A percentile compares a stretch with the other conserved stretches of the same genome.
Conservation (phyloP, 2,797 vertebrate species). For the Halcyon badia region DNA sequence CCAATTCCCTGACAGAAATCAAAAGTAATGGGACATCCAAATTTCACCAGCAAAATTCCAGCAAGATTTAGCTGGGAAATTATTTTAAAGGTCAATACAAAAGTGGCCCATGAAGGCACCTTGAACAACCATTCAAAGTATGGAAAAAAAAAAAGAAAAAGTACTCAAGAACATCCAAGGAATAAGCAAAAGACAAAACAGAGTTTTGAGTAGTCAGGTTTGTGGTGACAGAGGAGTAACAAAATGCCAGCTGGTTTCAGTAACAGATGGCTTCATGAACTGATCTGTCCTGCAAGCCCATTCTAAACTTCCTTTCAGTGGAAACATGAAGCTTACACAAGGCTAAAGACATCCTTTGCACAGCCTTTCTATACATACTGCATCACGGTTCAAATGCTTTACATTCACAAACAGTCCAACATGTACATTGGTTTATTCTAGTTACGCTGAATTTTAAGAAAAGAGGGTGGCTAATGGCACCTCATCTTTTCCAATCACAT, state of each 20-base stretch:
- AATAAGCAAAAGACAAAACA: slow-evolving; percentile 23
- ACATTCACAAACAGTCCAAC: not conserved
- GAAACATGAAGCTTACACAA: slow-evolving; percentile 40
- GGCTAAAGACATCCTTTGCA: not conserved
- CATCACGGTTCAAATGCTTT: not conserved
- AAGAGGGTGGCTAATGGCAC: not conserved
- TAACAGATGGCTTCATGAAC: slow-evolving; percentile 56
- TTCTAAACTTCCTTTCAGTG: slow-evolving; percentile 49
- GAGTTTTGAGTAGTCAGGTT: slow-evolving; percentile 10
- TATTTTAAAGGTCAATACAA: slow-evolving; percentile 36
- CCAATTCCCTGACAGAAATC: not conserved
- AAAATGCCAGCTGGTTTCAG: slow-evolving; percentile 60
- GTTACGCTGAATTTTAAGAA: slow-evolving; percentile 5
- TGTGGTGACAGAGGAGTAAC: slow-evolving; percentile 33
- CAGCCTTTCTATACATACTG: not conserved
- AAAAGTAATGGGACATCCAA: slow-evolving; percentile 32
- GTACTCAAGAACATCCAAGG: slow-evolving; percentile 6
- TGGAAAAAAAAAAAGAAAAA: not conserved
- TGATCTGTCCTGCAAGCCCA: slow-evolving; percentile 32
- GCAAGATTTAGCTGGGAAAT: not conserved
- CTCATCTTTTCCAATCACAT: not conserved
- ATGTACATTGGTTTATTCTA: not conserved
- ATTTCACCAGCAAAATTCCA: slow-evolving; percentile 23
- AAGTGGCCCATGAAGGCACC: not conserved
- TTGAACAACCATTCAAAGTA: slow-evolving; percentile 16